Evolutionary conservation across 2,888 invertebrate species (phyloP), one percentile per base, ranked within the genome.

Genomic region (Papilio gigon): DNA sequence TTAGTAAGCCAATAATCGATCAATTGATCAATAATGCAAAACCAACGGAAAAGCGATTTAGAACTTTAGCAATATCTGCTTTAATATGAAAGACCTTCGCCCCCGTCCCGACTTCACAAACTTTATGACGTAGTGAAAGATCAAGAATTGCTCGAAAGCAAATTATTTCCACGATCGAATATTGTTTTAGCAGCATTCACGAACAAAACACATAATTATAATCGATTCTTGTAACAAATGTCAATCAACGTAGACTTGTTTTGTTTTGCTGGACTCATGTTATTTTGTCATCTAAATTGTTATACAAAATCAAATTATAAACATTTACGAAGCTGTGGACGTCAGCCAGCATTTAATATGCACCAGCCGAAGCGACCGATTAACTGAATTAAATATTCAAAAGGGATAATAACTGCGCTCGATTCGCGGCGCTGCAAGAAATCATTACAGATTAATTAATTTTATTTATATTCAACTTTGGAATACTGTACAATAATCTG

Each of bases 51-150:
- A 56, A 56, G 53, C 53, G 53, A 30, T 30, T 56, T 56, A 17
- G 53, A 56, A 56, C 53, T 56, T 56, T 56, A 9, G 30, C n/a
- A 56, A 56, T 53, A 53, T 56, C 53, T 30, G 6, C 30, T 56
- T 56, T 56, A 56, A 56, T 56, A 56, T 56, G 30, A 56, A 56
- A 30, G 53, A 30, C 30, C 53, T n/a, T 8, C 30, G 9, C 11
- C 30, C 30, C 30, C n/a, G 17, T 56, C 30, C 30, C 25, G 14
- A 50, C 30, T 56, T 56, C 30, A 30, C 30, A 30, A 30, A 30
- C 53, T 56, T 56, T 56, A 56, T 56, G 27, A 56, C 53, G 30
- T 30, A 17, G 17, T 56, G 30, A 30, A 30, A 56, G n/a, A 56
- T 56, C 53, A 30, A 56, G 27, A 17, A 56, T 30, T 56, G 17